Percentiles rank a stretch among this genome's conserved stretches.
Evolutionary conservation across 2,113 vertebrate genomes (phyloP).

Genomic region (Tragelaphus scriptus): DNA sequence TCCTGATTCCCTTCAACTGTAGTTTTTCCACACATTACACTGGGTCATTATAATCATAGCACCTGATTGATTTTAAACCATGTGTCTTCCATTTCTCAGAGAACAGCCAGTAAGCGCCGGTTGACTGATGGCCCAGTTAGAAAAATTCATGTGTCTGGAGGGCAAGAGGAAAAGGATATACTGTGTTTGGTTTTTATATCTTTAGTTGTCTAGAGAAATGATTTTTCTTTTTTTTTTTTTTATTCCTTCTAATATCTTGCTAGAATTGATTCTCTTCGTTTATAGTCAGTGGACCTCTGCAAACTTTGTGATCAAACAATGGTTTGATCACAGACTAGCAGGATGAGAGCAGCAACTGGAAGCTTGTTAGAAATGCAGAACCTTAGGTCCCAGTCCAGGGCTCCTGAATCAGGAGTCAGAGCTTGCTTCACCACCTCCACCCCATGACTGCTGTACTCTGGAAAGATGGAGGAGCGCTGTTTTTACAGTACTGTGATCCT

Average conservation of each 20-base stretch:
- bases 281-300: background rate
- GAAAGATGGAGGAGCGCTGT: background rate
- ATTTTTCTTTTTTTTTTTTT: background rate
- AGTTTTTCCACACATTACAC: background rate
- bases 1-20: background rate
- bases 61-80: constrained; percentile 51
- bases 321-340: background rate
- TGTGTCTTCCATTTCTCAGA: constrained; percentile 13
- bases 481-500: background rate
- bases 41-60: constrained; percentile 34
- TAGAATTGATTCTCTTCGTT: background rate
- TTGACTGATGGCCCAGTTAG: constrained; percentile 38
- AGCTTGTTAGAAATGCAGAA: background rate
- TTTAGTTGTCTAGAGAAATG: constrained; percentile 1
- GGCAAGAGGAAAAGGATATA: background rate
- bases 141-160: constrained; percentile 32
- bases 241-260: background rate
- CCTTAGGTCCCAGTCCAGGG: background rate
- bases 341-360: background rate
- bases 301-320: background rate
- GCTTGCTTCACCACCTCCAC: background rate
- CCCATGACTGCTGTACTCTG: background rate
- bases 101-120: background rate
- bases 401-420: background rate
- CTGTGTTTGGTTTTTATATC: constrained; percentile 1